Conservation (phyloP, 2,797 vertebrate genomes). For the Phoeniculus purpureus region DNA sequence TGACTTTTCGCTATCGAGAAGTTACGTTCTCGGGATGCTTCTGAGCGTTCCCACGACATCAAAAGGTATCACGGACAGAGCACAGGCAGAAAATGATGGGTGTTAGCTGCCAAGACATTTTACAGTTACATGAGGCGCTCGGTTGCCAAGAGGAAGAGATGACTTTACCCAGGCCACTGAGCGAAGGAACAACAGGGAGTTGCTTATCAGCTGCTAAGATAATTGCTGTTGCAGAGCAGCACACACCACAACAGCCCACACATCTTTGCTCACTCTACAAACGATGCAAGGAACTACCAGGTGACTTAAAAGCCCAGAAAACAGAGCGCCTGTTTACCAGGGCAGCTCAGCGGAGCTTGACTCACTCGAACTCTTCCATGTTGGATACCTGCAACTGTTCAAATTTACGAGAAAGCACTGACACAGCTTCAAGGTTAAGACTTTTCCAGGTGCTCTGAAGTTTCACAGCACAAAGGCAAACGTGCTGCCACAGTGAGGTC, state of each 20-base stretch:
- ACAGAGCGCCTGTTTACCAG: background rate
- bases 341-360: background rate
- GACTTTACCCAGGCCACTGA: background rate
- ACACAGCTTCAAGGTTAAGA: background rate
- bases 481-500: background rate
- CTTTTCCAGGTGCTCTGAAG: background rate
- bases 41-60: constrained; percentile 59
- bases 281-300: background rate
- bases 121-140: background rate
- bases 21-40: background rate
- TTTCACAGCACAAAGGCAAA: background rate
- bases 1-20: background rate
- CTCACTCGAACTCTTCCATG: background rate
- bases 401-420: background rate
- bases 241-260: background rate
- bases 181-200: background rate
- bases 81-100: constrained; percentile 43
- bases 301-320: background rate
- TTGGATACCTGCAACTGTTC: background rate
- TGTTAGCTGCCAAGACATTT: constrained; percentile 46
- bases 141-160: constrained; percentile 19
- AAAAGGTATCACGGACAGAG: constrained; percentile 49
- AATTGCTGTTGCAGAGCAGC: background rate
- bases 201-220: background rate
- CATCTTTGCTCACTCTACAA: background rate